Evolutionary conservation across 2,888 invertebrate genomes (phyloP).

Genomic region (Nomada ferruginata): DNA sequence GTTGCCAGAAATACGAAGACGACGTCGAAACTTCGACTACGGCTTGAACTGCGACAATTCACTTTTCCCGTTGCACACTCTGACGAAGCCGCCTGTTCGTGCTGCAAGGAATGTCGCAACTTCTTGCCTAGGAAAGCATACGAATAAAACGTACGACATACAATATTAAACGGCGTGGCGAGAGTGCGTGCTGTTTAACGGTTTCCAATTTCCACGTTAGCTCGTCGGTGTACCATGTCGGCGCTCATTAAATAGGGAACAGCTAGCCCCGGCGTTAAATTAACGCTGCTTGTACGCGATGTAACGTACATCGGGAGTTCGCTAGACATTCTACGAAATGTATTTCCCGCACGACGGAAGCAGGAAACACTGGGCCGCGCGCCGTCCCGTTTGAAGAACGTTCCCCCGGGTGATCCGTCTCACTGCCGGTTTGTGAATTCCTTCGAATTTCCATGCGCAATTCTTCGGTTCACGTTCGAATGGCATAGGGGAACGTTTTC

Average conservation of each 20-base stretch:
- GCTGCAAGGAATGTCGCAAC: neutral
- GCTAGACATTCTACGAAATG: neutral
- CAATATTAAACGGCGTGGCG: neutral
- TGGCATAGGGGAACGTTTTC: constrained; percentile 13
- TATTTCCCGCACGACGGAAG: neutral
- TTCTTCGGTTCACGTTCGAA: neutral
- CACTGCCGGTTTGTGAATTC: neutral
- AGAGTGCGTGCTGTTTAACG: neutral
- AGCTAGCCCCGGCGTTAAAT: constrained; percentile 10
- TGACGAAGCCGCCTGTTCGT: too few species aligned
- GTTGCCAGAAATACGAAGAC: neutral
- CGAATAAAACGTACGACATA: neutral
- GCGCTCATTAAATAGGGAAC: constrained; percentile 18
- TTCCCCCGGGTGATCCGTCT: neutral
- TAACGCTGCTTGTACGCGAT: neutral
- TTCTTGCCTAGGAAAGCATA: neutral
- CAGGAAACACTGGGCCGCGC: too few species aligned
- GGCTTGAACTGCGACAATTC: neutral
- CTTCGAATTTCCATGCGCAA: neutral
- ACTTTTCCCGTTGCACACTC: neutral
- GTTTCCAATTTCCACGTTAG: constrained; percentile 15
- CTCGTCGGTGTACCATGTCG: neutral
- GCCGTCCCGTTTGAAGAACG: neutral
- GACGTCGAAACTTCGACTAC: neutral
- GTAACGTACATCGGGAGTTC: neutral